These are phyloP conservation scores for Chrysolina haemoptera DNA, from an alignment of 2,888 invertebrate genomes.

Conservation along the genomic window DNA sequence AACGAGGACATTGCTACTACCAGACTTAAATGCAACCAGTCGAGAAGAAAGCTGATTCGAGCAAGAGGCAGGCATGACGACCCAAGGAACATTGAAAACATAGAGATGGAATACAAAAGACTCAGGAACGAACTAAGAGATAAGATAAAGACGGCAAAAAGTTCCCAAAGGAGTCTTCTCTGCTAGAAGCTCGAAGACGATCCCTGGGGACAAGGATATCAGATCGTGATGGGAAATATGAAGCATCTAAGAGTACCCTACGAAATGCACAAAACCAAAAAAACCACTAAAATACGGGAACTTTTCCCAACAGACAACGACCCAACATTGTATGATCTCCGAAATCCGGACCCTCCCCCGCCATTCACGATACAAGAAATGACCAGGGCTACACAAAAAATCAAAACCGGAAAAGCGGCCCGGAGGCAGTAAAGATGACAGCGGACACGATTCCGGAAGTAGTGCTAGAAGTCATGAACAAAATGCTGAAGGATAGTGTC, in stretches of 20 bases:
- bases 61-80: no score
- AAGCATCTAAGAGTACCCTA: background rate
- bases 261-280: background rate
- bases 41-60: no score
- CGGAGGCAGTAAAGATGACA: no score
- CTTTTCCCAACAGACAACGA: background rate
- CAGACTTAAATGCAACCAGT: no score
- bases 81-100: no score
- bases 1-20: no score
- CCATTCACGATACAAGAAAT: no score
- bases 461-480: background rate
- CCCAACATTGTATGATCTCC: no score
- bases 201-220: slow-evolving; percentile 12
- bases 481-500: background rate
- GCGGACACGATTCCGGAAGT: background rate
- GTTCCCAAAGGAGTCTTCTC: background rate
- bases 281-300: background rate
- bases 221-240: background rate
- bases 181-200: slow-evolving; percentile 19
- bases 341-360: background rate
- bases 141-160: background rate
- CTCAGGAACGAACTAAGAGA: no score
- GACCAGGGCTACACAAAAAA: no score
- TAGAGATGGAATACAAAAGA: background rate
- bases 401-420: no score